A percentile compares a stretch with the other conserved stretches of the same genome.
phyloP scores from a whole-genome alignment of 2,888 invertebrate species.

The Fragum sueziense region DNA sequence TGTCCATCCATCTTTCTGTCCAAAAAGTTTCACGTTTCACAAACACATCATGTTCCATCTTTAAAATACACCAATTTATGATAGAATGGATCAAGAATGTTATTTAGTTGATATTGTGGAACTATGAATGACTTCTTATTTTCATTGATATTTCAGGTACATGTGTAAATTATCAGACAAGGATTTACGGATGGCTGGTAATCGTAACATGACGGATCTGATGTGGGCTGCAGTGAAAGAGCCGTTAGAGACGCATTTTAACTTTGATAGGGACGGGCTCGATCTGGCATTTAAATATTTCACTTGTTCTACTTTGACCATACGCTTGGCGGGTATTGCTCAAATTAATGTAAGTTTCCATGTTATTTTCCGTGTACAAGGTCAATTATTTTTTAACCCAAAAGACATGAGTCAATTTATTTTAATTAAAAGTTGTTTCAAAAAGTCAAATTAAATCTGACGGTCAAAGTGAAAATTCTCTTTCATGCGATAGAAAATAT shows the following conservation, averaged over 20 bases:
- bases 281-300: conserved; percentile 98
- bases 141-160: no score
- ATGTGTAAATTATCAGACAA: conserved; percentile 97
- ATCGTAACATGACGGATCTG: conserved; percentile 96
- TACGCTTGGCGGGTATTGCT: conserved; percentile 95
- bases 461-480: no score
- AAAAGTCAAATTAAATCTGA: no score
- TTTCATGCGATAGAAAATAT: no score
- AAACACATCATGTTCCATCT: no score
- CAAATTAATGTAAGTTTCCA: conserved; percentile 91
- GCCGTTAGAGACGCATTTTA: conserved; percentile 85
- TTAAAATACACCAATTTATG: no score
- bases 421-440: no score
- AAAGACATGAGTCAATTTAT: not conserved
- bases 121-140: no score
- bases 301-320: conserved; percentile 95
- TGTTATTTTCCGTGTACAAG: not conserved
- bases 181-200: conserved; percentile 93
- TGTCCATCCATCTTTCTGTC: no score
- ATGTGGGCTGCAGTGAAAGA: conserved; percentile 98
- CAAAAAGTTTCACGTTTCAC: no score
- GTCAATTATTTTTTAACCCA: not conserved
- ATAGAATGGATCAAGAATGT: no score
- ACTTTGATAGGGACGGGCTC: conserved; percentile 94
- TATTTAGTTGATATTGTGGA: no score